Evolutionary conservation across 37 sponge, comb jelly and placozoan genomes (phyloP).

Genomic region (Beroe ovata): DNA sequence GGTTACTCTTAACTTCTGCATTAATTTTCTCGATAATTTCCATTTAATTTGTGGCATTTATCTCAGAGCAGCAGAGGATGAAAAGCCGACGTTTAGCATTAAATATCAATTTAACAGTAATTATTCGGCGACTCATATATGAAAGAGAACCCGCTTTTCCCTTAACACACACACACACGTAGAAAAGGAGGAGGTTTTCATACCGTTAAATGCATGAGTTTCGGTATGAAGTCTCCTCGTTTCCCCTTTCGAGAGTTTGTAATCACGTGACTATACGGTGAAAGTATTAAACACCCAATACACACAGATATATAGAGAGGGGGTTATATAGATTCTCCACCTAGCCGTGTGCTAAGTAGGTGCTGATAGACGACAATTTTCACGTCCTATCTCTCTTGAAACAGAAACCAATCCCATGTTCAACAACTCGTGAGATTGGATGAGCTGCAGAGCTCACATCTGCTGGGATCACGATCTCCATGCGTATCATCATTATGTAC

Average conservation of each 20-base stretch:
- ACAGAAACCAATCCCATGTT: background rate
- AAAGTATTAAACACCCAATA: background rate
- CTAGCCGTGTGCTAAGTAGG: too few relatives aligned
- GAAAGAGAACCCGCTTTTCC: background rate
- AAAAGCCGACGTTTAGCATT: slow-evolving; percentile 8
- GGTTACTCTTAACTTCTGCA: slow-evolving; percentile 14
- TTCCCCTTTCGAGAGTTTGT: background rate
- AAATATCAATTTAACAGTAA: background rate
- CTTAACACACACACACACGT: too few relatives aligned
- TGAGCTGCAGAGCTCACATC: too few relatives aligned
- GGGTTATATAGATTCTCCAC: too few relatives aligned
- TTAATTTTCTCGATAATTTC: slow-evolving; percentile 65
- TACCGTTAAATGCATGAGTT: background rate
- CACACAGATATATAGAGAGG: too few relatives aligned
- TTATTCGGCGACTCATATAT: background rate
- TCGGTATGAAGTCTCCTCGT: too few relatives aligned
- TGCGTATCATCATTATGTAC: too few relatives aligned
- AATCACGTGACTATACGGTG: background rate
- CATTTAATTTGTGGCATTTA: slow-evolving; percentile 33
- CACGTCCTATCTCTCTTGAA: slow-evolving; percentile 24
- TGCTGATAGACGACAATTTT: slow-evolving; percentile 21
- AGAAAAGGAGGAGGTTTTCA: background rate
- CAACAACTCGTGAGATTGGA: too few relatives aligned
- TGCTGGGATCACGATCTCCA: too few relatives aligned
- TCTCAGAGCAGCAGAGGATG: slow-evolving; percentile 53